phyloP scores from a whole-genome alignment of 2,888 invertebrate genomes.

The Hypselothyrea guttata region DNA sequence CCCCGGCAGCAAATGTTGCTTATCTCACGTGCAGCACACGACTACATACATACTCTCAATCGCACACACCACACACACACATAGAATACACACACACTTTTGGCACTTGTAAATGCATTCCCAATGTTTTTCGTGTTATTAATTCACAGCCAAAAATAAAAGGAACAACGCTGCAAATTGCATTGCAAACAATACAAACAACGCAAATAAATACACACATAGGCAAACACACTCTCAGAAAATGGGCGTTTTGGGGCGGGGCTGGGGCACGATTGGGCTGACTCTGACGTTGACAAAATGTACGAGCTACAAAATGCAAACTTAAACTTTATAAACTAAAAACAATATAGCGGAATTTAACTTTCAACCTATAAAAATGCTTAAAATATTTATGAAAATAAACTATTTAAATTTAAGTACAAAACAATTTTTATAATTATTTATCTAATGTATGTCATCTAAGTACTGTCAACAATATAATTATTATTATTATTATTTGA shows the following conservation, averaged over 20 bases:
- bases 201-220: conserved; percentile 3
- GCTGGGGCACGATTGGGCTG: not conserved
- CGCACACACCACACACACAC: not conserved
- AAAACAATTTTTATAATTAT: too few relatives aligned
- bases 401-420: too few relatives aligned
- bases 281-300: conserved; percentile 19
- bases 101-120: conserved; percentile 17
- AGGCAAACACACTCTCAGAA: conserved; percentile 6
- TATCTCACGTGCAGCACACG: conserved; percentile 63
- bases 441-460: too few relatives aligned
- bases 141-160: conserved; percentile 26
- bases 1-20: conserved; percentile 41
- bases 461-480: too few relatives aligned
- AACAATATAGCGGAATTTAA: conserved; percentile 55
- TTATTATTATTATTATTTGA: too few relatives aligned
- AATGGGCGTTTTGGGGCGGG: conserved; percentile 12
- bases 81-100: not conserved
- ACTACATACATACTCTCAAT: conserved; percentile 12
- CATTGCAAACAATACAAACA: conserved; percentile 26
- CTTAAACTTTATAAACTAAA: conserved; percentile 20
- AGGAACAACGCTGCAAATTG: conserved; percentile 22
- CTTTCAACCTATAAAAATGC: not conserved
- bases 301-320: not conserved
- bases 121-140: conserved; percentile 26
- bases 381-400: conserved; percentile 1